Conservation (phyloP, 2,888 invertebrate species). For the Pyrrhosoma nymphula region DNA sequence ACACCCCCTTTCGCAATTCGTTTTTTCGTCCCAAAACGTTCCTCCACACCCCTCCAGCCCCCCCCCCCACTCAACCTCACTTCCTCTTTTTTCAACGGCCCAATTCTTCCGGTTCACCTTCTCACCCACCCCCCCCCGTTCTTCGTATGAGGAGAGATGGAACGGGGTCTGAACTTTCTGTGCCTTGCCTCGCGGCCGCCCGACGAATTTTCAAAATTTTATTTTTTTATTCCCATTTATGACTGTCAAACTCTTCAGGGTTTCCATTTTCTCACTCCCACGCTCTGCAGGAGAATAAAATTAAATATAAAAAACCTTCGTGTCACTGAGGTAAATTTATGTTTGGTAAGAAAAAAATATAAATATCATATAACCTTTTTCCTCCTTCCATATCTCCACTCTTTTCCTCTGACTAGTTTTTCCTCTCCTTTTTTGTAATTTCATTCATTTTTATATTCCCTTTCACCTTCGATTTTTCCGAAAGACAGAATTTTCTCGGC, state of each 20-base stretch:
- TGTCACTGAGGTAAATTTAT: slow-evolving; percentile 32
- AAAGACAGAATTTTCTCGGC: neutral
- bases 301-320: neutral
- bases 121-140: neutral
- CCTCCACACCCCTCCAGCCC: neutral
- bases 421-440: neutral
- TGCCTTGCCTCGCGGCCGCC: slow-evolving; percentile 20
- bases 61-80: neutral
- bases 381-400: neutral
- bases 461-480: slow-evolving; percentile 6
- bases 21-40: neutral
- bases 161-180: neutral
- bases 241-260: slow-evolving; percentile 24
- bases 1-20: neutral
- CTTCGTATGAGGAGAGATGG: neutral
- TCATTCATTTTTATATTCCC: neutral
- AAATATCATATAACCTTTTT: neutral
- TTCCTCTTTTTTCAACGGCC: neutral
- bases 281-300: neutral
- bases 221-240: slow-evolving; percentile 48
- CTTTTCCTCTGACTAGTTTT: neutral
- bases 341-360: neutral
- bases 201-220: neutral
- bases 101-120: neutral
- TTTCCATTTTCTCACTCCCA: neutral